Percentiles rank a stretch among this genome's conserved stretches.
Conservation (phyloP, 2,113 vertebrate species). For the Propithecus coquereli region DNA sequence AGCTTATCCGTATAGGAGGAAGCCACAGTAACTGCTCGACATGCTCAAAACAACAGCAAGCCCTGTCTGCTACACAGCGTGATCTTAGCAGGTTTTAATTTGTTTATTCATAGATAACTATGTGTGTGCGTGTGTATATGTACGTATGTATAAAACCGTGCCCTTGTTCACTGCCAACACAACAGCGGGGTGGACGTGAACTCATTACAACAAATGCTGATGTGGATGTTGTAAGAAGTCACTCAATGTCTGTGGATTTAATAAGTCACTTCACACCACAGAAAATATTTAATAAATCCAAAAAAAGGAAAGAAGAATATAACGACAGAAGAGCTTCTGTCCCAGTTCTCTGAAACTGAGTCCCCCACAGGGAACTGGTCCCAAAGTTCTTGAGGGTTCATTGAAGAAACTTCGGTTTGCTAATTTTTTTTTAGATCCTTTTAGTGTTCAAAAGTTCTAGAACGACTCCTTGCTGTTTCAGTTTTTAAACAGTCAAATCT, state of each 20-base stretch:
- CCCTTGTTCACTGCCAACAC: constrained; percentile 85
- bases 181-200: constrained; percentile 84
- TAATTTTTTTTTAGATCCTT: constrained; percentile 13
- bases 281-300: constrained; percentile 88
- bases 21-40: constrained; percentile 82
- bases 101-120: constrained; percentile 71
- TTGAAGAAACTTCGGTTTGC: constrained; percentile 77
- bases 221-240: constrained; percentile 85
- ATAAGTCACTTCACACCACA: constrained; percentile 90
- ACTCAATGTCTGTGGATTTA: constrained; percentile 88
- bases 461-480: constrained; percentile 71
- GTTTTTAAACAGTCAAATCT: constrained; percentile 71
- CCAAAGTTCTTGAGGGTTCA: constrained; percentile 77
- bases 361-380: constrained; percentile 82
- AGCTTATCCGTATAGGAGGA: constrained; percentile 82
- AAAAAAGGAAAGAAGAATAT: constrained; percentile 76
- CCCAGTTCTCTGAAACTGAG: constrained; percentile 80
- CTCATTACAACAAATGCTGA: constrained; percentile 82
- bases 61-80: constrained; percentile 80
- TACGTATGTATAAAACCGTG: constrained; percentile 83
- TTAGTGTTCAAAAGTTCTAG: constrained; percentile 82
- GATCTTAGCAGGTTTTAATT: constrained; percentile 80
- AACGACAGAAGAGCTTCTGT: constrained; percentile 82
- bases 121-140: constrained; percentile 62
- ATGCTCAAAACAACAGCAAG: constrained; percentile 87